These are phyloP conservation scores for Oplegnathus fasciatus DNA, from an alignment of 2,113 vertebrate genomes.

Conservation along the genomic window DNA sequence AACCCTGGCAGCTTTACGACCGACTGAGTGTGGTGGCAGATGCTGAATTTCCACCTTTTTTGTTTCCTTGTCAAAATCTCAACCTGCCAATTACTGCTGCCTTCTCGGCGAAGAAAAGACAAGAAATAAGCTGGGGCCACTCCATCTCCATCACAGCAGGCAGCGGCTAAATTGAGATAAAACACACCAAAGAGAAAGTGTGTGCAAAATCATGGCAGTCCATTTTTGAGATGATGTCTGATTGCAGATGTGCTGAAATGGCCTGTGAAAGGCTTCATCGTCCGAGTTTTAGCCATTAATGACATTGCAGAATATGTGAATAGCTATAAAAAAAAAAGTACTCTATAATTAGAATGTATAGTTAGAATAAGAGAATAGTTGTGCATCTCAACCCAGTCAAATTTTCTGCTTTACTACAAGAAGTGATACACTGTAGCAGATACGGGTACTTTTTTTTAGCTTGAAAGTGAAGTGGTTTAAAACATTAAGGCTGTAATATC, in stretches of 20 bases:
- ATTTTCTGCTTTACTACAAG: background rate
- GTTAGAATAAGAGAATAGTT: background rate
- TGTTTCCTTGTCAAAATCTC: conserved; percentile 56
- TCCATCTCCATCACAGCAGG: conserved; percentile 46
- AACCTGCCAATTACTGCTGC: conserved; percentile 58
- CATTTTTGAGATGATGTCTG: conserved; percentile 8
- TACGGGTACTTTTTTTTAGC: background rate
- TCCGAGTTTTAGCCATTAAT: conserved; percentile 2
- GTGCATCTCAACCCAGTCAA: background rate
- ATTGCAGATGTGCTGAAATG: conserved; percentile 28
- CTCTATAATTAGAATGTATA: background rate
- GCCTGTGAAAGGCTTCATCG: conserved; percentile 28
- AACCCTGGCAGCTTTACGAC: conserved; percentile 2
- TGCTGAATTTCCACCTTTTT: conserved; percentile 21
- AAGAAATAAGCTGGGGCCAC: conserved; percentile 24
- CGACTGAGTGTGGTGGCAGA: conserved; percentile 9
- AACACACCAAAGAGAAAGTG: conserved; percentile 18
- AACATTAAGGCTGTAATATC: background rate
- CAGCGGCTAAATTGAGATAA: conserved; percentile 47
- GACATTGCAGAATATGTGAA: background rate
- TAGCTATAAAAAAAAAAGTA: background rate
- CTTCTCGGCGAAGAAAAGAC: conserved; percentile 21
- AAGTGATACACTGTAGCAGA: background rate
- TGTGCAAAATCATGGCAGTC: conserved; percentile 22
- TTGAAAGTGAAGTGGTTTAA: background rate